Conservation (phyloP, 1,140 invertebrate species). For the Cardiocondyla obscurior region DNA sequence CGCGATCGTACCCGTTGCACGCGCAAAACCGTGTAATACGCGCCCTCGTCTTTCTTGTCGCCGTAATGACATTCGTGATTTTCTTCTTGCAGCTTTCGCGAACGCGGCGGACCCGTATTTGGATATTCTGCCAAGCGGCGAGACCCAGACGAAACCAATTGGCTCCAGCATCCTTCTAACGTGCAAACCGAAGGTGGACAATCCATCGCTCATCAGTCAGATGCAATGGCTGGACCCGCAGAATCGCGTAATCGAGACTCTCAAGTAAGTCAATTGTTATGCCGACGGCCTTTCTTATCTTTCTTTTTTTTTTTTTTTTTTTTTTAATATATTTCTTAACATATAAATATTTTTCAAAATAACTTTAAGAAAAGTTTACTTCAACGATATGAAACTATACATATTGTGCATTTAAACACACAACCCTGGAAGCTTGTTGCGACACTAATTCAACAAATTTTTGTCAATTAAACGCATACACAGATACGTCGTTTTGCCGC, state of each 20-base stretch:
- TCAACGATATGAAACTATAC: neutral
- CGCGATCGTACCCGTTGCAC: neutral
- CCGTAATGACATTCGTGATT: conserved; percentile 41
- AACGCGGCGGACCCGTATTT: conserved; percentile 76
- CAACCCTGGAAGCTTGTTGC: conserved; percentile 18
- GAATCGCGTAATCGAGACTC: conserved; percentile 86
- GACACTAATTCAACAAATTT: conserved; percentile 80
- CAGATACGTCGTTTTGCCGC: conserved; percentile 81
- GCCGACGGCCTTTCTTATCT: neutral
- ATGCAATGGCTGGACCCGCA: conserved; percentile 89
- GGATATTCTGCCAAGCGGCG: conserved; percentile 87
- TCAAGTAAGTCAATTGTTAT: conserved; percentile 83
- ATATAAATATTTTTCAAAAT: conserved; percentile 7
- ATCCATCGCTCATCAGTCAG: conserved; percentile 86
- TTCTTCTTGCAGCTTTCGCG: conserved; percentile 71
- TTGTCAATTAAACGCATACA: conserved; percentile 80
- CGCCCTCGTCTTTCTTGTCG: conserved; percentile 26
- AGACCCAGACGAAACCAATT: conserved; percentile 87
- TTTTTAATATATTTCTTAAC: too few relatives aligned
- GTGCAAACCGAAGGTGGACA: conserved; percentile 87
- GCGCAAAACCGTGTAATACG: neutral
- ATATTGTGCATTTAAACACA: neutral
- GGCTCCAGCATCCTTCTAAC: conserved; percentile 89
- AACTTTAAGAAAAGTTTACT: neutral
- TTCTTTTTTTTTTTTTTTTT: too few relatives aligned